Percentiles rank a stretch among this genome's conserved stretches.
These are phyloP conservation scores for Synchiropus splendidus DNA, from an alignment of 2,113 vertebrate genomes.

Conservation along the genomic window DNA sequence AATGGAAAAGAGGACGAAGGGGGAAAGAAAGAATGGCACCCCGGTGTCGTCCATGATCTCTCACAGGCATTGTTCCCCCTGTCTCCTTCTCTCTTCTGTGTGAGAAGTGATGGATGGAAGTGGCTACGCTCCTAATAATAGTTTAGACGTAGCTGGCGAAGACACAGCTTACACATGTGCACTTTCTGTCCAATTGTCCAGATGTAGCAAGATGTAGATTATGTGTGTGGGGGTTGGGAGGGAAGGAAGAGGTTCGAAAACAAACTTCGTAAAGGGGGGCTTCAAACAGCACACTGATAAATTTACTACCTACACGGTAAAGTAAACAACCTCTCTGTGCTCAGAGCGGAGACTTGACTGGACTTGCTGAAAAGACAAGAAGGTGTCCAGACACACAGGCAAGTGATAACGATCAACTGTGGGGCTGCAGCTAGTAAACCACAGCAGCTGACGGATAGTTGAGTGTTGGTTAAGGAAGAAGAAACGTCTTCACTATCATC, in stretches of 20 bases:
- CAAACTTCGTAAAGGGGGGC: constrained; percentile 34
- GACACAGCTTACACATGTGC: constrained; percentile 23
- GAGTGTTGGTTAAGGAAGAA: too few relatives aligned
- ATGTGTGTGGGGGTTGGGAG: constrained; percentile 4
- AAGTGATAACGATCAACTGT: too few relatives aligned
- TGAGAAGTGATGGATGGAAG: constrained; percentile 48
- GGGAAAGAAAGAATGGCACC: constrained; percentile 15
- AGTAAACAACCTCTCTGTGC: constrained; percentile 28
- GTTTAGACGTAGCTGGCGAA: constrained; percentile 22
- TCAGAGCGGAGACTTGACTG: constrained; percentile 11
- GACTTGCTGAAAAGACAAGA: constrained; percentile 11
- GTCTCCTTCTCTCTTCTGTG: constrained; percentile 18
- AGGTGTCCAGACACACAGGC: constrained; percentile 21
- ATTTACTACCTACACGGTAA: constrained; percentile 46
- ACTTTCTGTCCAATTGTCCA: constrained; percentile 23
- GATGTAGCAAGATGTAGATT: constrained; percentile 34
- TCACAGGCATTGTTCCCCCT: background rate
- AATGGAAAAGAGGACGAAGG: constrained; percentile 10
- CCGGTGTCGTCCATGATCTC: constrained; percentile 13
- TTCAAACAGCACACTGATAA: constrained; percentile 33
- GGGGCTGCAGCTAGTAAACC: too few relatives aligned
- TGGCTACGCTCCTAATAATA: constrained; percentile 54
- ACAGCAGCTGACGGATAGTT: too few relatives aligned
- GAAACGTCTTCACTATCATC: too few relatives aligned
- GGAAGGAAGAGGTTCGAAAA: constrained; percentile 23